Evolutionary conservation across 2,113 vertebrate species (phyloP), one percentile per base, ranked within the genome.

Genomic region (Syngnathus scovelli): DNA sequence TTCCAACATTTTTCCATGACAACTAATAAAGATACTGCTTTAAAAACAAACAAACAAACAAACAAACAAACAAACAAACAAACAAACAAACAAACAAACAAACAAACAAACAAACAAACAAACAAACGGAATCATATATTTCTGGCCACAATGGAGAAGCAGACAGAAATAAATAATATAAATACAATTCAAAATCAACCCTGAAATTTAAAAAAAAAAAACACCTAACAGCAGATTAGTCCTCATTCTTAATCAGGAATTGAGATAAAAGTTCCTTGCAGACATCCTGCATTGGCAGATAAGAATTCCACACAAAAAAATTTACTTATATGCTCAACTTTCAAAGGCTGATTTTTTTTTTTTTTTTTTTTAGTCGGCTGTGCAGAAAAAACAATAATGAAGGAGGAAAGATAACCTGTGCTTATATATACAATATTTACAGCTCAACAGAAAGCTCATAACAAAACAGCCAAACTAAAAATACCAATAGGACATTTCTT

Each of bases 371-470:
- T 33, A 33, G 27, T 33, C 27, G 82, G 80, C 80, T 64, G 77
- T 89, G 84, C 73, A 83, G 13, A 43, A 41, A 67, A 83, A 83
- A 37, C 8, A 52, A 19, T 37, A 55, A 70, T 44, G 5, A 12
- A 41, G 18, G 33, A 51, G 49, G 51, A 73, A 58, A 3, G 64
- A 70, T 64, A 61, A 68, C 11, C 27, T 16, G 67, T 68, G 67
- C 75, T 37, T 80, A 89, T 88, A 93, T 93, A 92, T 94, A 93
- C 61, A 62, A 19, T 95, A 95, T 92, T 94, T 80, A 87, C 92
- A 93, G 80, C 81, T 89, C 84, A 92, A 94, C 87, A 61, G 49
- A 92, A 92, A 92, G 87, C 88, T 92, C 92, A 87, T 92, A 90
- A 89, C 87, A 2, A 71, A 74, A 91, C 93, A 90, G 88, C 89